Percentiles rank a stretch among this genome's conserved stretches.
phyloP scores from a whole-genome alignment of 2,113 vertebrate genomes.

The Megaceryle torquata region DNA sequence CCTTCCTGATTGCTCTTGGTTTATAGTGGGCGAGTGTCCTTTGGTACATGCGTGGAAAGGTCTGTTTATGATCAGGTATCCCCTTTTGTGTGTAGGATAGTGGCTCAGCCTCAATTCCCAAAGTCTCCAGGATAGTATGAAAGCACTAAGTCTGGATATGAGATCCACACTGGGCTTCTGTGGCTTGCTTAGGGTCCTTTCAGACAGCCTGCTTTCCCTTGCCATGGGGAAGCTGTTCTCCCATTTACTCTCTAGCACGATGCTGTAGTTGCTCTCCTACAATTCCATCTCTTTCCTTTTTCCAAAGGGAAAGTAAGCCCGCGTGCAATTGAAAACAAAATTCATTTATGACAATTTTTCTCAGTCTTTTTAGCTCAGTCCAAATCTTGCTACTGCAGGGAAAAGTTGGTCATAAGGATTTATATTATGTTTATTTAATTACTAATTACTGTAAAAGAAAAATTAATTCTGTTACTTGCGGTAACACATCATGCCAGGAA shows the following conservation, averaged over 20 bases:
- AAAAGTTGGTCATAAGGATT: background rate
- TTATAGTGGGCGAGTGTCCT: background rate
- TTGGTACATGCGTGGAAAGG: background rate
- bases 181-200: background rate
- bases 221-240: background rate
- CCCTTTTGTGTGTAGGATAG: background rate
- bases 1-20: background rate
- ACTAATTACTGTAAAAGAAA: constrained; percentile 56
- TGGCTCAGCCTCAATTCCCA: background rate
- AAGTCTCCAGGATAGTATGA: background rate
- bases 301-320: background rate
- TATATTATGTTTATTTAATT: constrained; percentile 52
- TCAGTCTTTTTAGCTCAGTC: background rate
- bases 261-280: background rate
- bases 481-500: constrained; percentile 16
- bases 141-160: background rate
- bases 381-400: background rate
- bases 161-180: background rate
- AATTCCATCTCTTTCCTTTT: background rate
- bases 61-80: background rate
- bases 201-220: background rate
- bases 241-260: background rate
- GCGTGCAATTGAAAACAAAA: background rate
- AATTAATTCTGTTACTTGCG: constrained; percentile 48
- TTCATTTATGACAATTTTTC: background rate